Evolutionary conservation across 2,888 invertebrate species (phyloP), one percentile per base, ranked within the genome.

Genomic region (Drosophila borborema): DNA sequence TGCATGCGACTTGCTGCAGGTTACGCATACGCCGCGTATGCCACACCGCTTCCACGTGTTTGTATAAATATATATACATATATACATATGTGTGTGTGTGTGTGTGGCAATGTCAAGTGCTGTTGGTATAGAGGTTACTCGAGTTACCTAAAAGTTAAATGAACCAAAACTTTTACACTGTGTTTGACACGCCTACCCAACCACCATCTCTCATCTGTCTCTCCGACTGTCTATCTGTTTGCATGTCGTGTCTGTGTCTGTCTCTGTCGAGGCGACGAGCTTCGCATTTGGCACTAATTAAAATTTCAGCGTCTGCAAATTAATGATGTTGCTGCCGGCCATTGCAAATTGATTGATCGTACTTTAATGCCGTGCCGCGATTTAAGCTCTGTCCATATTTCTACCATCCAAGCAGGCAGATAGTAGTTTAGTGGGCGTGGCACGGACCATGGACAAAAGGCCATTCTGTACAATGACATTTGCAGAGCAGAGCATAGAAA

Each of bases 101-200:
- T 31, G 23, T 20, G 34, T 12, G 41, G 8, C 28, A 59, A 69
- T 76, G 82, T 80, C 80, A 84, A 80, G 78, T 78, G 77, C 20
- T 67, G 72, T 79, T 60, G 56, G 48, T 63, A 64, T 68, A 51
- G 64, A 64, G 64, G 46, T 80, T 62, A 56, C 60, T 62, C 51
- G 46, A 28, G 62, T 71, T 68, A 65, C 70, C 84, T 61, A 46
- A 74, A 85, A 81, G 74, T 82, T 82, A 73, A 85, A 85, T 85
- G 79, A 85, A 72, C 28, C 49, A 62, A 70, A 86, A 76, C 67
- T 87, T 87, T 84, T 68, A 18, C 71, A 64, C 75, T 87, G 88
- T 69, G 38, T 69, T 77, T 80, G 85, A 80, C 84, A 76, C 81
- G 64, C 64, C 48, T 51, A 41, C 45, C 31, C 56, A 58, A 14